These are phyloP conservation scores for Pelodytes ibericus DNA, from an alignment of 2,797 vertebrate species.

Conservation along the genomic window DNA sequence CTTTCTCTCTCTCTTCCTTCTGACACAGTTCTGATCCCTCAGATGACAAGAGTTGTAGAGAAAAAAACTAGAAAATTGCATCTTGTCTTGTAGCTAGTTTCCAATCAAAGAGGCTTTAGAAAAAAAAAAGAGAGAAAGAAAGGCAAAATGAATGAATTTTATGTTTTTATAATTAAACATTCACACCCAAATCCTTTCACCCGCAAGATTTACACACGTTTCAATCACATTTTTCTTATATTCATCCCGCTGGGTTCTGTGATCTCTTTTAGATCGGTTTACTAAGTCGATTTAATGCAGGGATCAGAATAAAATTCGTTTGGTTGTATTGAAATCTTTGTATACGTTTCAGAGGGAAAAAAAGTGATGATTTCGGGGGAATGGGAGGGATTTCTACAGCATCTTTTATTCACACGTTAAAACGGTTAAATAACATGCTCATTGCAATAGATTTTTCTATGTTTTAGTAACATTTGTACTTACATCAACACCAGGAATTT, in stretches of 20 bases:
- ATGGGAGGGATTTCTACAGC: no score
- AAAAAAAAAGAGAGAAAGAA: constrained; percentile 39
- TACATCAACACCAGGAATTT: no score
- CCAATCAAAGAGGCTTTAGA: constrained; percentile 73
- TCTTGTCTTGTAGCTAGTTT: constrained; percentile 75
- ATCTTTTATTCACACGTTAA: no score
- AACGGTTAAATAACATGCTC: no score
- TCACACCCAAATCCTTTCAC: constrained; percentile 58
- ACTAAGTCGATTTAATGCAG: constrained; percentile 13
- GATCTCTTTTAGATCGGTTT: constrained; percentile 54
- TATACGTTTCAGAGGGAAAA: neutral
- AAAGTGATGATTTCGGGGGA: no score
- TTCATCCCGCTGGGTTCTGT: constrained; percentile 45
- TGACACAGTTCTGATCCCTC: constrained; percentile 81
- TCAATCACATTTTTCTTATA: constrained; percentile 21
- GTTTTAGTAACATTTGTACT: no score
- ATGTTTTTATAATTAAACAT: constrained; percentile 65
- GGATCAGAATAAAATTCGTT: neutral
- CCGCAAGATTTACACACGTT: constrained; percentile 36
- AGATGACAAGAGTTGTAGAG: constrained; percentile 74
- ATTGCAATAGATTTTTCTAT: no score
- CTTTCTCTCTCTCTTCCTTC: constrained; percentile 66
- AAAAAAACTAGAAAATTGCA: constrained; percentile 74
- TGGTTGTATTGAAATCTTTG: neutral
- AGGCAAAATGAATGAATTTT: constrained; percentile 51